These are phyloP conservation scores for Aethes cnicana DNA, from an alignment of 2,888 invertebrate genomes.

Conservation along the genomic window DNA sequence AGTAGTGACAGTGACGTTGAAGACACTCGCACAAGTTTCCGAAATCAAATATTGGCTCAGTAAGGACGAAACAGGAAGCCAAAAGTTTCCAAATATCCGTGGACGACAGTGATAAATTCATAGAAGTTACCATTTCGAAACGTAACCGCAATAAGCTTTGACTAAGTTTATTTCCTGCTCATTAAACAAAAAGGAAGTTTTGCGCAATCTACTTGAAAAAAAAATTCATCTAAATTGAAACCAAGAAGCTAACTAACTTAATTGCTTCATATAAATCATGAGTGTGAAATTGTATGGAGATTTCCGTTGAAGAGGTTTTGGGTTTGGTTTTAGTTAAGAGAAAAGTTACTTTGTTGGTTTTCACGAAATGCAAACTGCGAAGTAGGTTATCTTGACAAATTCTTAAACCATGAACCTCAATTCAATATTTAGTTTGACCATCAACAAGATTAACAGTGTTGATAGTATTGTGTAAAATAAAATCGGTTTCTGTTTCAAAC, in stretches of 20 bases:
- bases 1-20: slow-evolving; percentile 42
- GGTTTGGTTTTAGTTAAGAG: slow-evolving; percentile 1
- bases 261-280: slow-evolving; percentile 9
- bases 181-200: neutral
- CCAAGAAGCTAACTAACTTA: neutral
- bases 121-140: neutral
- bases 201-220: neutral
- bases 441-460: neutral
- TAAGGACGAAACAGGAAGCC: slow-evolving; percentile 21
- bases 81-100: slow-evolving; percentile 19
- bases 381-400: slow-evolving; percentile 1
- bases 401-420: no score
- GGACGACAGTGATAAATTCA: slow-evolving; percentile 24
- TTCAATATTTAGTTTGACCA: neutral
- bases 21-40: slow-evolving; percentile 1
- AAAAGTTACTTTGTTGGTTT: slow-evolving; percentile 6
- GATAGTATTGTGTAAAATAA: neutral
- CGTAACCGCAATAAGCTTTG: neutral
- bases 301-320: neutral
- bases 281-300: slow-evolving; percentile 10
- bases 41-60: slow-evolving; percentile 7
- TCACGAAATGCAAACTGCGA: neutral
- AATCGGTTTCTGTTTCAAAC: neutral
- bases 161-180: neutral
- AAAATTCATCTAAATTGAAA: neutral